These are phyloP conservation scores for Trochalopteron elliotii DNA, from an alignment of 2,113 vertebrate genomes.

Conservation along the genomic window DNA sequence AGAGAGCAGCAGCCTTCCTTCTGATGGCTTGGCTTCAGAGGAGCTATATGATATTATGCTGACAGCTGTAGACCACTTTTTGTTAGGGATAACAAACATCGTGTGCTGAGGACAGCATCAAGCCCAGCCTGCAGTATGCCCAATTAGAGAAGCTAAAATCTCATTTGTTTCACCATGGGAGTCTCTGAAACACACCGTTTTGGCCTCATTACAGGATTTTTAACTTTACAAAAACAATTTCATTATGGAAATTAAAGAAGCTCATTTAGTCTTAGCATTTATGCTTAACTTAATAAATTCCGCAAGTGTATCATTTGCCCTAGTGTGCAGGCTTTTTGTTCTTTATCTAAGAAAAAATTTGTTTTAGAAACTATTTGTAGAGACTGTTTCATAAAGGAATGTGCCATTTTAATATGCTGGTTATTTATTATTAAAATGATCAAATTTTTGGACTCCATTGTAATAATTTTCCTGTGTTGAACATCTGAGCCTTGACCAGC, in stretches of 20 bases:
- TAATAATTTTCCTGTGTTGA: background rate
- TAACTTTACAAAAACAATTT: conserved; percentile 87
- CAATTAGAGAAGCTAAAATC: conserved; percentile 87
- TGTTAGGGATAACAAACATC: conserved; percentile 83
- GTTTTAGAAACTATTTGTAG: conserved; percentile 30
- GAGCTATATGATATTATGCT: conserved; percentile 71
- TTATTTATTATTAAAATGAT: conserved; percentile 3
- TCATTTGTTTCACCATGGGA: conserved; percentile 86
- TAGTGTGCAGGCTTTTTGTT: conserved; percentile 59
- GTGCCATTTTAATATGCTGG: conserved; percentile 3
- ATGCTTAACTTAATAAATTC: conserved; percentile 78
- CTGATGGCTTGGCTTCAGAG: conserved; percentile 74
- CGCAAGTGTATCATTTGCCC: conserved; percentile 68
- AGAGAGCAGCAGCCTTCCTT: conserved; percentile 66
- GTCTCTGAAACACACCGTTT: conserved; percentile 82
- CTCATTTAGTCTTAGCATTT: conserved; percentile 77
- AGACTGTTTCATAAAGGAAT: conserved; percentile 19
- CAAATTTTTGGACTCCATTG: background rate
- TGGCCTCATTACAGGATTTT: conserved; percentile 87
- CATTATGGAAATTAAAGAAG: conserved; percentile 86
- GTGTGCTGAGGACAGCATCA: conserved; percentile 77
- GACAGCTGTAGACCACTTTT: conserved; percentile 85
- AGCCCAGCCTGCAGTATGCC: conserved; percentile 81
- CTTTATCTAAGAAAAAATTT: conserved; percentile 66
- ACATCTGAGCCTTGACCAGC: background rate